These are phyloP conservation scores for Ochotona princeps DNA, from an alignment of 2,113 vertebrate genomes.

Conservation along the genomic window DNA sequence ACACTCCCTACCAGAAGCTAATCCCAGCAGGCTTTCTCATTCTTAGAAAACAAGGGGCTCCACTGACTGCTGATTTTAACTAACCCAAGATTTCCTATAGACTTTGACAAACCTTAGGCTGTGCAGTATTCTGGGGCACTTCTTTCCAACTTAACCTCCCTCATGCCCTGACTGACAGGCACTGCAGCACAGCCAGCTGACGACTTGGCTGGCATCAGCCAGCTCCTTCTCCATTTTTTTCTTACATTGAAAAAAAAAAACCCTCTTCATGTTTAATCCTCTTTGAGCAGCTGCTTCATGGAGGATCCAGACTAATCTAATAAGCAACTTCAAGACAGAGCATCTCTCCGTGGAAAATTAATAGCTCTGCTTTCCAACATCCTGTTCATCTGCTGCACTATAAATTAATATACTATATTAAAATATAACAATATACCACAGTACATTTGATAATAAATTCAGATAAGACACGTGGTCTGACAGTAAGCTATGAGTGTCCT, in stretches of 20 bases:
- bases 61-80: background rate
- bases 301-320: background rate
- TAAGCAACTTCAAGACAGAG: background rate
- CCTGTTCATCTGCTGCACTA: background rate
- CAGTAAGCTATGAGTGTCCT: slow-evolving; percentile 49
- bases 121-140: background rate
- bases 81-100: background rate
- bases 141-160: background rate
- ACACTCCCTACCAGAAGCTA: background rate
- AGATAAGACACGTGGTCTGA: slow-evolving; percentile 17
- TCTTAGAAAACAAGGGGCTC: background rate
- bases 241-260: slow-evolving; percentile 41
- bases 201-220: background rate
- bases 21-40: background rate
- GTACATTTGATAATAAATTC: slow-evolving; percentile 51
- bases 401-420: background rate
- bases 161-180: background rate
- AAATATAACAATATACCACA: background rate
- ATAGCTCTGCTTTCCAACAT: background rate
- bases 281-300: background rate
- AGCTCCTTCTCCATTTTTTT: background rate
- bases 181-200: background rate
- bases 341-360: slow-evolving; percentile 45
- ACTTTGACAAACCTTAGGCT: background rate
- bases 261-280: background rate